phyloP scores from a whole-genome alignment of 2,113 vertebrate species.

The Halcyon malimbica region DNA sequence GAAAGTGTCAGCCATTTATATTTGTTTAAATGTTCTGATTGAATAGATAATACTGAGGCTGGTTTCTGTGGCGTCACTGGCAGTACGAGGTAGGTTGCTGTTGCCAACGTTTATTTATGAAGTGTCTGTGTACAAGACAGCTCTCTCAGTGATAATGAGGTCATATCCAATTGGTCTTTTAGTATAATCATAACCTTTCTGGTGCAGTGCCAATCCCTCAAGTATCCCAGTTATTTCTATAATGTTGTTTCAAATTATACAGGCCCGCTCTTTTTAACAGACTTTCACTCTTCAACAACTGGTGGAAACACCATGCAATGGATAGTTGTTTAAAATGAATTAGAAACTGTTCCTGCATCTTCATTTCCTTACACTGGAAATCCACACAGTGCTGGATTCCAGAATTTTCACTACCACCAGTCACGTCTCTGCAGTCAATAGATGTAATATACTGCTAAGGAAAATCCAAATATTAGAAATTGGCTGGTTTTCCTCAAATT shows the following conservation, averaged over 20 bases:
- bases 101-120: neutral
- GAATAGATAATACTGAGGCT: neutral
- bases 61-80: neutral
- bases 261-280: neutral
- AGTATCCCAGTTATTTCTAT: neutral
- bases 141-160: neutral
- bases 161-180: neutral
- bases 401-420: neutral
- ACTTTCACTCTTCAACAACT: neutral
- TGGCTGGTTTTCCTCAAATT: neutral
- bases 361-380: neutral
- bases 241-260: neutral
- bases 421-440: neutral
- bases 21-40: neutral
- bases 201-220: neutral
- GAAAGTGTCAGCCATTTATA: neutral
- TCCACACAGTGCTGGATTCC: neutral
- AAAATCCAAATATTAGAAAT: neutral
- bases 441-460: neutral
- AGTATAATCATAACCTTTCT: neutral
- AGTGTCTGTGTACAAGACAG: neutral
- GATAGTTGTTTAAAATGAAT: neutral
- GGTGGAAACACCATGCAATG: neutral
- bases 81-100: too few species aligned
- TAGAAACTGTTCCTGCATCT: neutral